A percentile compares a stretch with the other conserved stretches of the same genome.
phyloP scores from a whole-genome alignment of 2,888 invertebrate species.

The Pyrocoelia pectoralis region DNA sequence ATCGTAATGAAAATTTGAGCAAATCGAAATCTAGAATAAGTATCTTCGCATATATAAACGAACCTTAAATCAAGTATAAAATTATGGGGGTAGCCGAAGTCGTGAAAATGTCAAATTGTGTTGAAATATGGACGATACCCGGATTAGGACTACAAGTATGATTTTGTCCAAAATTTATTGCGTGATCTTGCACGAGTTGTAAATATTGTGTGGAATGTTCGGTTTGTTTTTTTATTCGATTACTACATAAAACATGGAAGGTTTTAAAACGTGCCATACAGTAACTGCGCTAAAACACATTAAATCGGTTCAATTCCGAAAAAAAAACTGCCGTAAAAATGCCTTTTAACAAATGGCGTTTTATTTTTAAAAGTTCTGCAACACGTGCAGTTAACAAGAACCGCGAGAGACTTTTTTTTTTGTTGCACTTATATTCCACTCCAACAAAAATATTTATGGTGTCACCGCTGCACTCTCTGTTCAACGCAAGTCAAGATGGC shows the following conservation, averaged over 20 bases:
- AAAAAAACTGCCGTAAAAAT: background rate
- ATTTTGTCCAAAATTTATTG: slow-evolving; percentile 31
- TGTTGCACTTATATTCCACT: too few species aligned
- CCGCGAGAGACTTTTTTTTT: background rate
- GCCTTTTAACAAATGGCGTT: background rate
- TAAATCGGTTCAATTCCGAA: background rate
- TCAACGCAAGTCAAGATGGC: too few species aligned
- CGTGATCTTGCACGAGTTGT: slow-evolving; percentile 25
- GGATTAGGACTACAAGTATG: slow-evolving; percentile 33
- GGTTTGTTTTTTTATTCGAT: background rate
- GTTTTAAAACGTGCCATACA: too few species aligned
- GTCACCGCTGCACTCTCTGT: too few species aligned
- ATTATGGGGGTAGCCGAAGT: slow-evolving; percentile 41
- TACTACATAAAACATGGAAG: background rate
- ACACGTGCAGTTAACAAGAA: background rate
- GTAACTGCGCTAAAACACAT: background rate
- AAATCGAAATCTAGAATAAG: slow-evolving; percentile 33
- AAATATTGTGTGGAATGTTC: slow-evolving; percentile 24
- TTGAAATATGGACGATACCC: slow-evolving; percentile 40
- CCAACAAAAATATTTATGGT: too few species aligned
- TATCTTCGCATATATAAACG: slow-evolving; percentile 38
- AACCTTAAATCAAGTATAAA: slow-evolving; percentile 43
- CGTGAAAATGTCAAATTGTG: slow-evolving; percentile 43
- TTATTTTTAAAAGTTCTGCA: background rate
- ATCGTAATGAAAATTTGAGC: too few species aligned